Evolutionary conservation across 2,888 invertebrate genomes (phyloP), one percentile per base, ranked within the genome.

Genomic region (Drosophila lutescens): DNA sequence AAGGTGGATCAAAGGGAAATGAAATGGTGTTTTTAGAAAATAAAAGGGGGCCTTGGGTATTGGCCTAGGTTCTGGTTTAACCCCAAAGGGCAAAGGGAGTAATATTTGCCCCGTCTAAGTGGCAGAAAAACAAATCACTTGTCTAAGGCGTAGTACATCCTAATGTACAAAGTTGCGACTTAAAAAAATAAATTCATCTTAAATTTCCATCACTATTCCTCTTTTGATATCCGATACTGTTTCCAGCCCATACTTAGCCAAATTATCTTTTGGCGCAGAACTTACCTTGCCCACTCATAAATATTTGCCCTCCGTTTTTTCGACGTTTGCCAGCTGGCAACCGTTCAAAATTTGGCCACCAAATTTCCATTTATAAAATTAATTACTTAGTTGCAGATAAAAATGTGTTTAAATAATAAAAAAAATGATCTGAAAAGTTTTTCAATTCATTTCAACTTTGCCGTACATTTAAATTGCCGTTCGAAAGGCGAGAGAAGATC

Each of bases 251-350:
- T 41, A 40, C 67, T 55, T 20, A 40, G 34, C 38, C 49, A 61
- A 56, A 61, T 55, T 41, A 40, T 55, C 40, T 32, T 36, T 55
- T 57, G 60, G 59, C 67, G 44, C 53, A 65, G 61, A 65, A 81
- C 86, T 85, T 85, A 87, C 80, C 83, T 87, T 79, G 38, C 88
- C 62, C 79, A 79, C 79, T 72, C 67, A 69, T 55, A 54, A 69
- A 59, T 60, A 62, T 23, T 26, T 32, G 62, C 68, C 66, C 67
- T 66, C 61, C 66, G 47, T 44, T 55, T 34, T 34, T 43, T 23
- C 32, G 43, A 36, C n/a, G 47, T 40, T 49, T 38, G 56, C 62
- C 60, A 60, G 56, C 56, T 87, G 88, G 83, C 84, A 87, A 54
- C 34, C 56, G 74, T 44, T 82, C 83, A 84, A 84, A 61, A 62